A percentile compares a stretch with the other conserved stretches of the same genome.
Evolutionary conservation across 37 sponge, comb jelly and placozoan species (phyloP).

Genomic region (Mnemiopsis leidyi): DNA sequence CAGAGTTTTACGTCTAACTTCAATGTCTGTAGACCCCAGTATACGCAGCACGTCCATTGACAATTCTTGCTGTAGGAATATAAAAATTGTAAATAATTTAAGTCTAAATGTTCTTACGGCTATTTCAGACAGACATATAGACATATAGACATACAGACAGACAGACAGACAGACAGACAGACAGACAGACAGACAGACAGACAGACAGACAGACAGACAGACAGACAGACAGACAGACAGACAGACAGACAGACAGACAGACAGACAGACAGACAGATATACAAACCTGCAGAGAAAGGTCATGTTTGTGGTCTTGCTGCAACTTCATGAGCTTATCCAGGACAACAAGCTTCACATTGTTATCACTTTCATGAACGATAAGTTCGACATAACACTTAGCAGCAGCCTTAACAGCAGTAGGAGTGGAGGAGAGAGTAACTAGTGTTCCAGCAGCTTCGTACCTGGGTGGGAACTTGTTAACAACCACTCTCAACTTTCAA

Average conservation of each 20-base stretch:
- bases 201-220: too few relatives aligned
- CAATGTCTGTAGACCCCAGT: constrained; percentile 84
- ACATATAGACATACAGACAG: too few relatives aligned
- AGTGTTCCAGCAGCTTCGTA: constrained; percentile 98
- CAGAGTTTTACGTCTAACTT: constrained; percentile 94
- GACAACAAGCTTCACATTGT: constrained; percentile 98
- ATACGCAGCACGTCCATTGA: constrained; percentile 97
- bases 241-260: too few relatives aligned
- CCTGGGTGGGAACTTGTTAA: too few relatives aligned
- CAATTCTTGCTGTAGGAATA: constrained; percentile 77
- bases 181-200: too few relatives aligned
- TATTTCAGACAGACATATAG: too few relatives aligned
- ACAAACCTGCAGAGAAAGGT: constrained; percentile 81
- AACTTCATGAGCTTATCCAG: constrained; percentile 84
- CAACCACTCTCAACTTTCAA: too few relatives aligned
- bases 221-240: too few relatives aligned
- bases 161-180: too few relatives aligned
- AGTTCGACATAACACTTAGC: constrained; percentile 96
- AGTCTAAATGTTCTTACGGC: background rate
- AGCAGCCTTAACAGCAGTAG: constrained; percentile 98
- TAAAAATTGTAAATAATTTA: background rate
- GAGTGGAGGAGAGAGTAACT: constrained; percentile 93
- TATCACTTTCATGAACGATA: constrained; percentile 97
- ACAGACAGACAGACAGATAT: too few relatives aligned
- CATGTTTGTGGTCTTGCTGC: constrained; percentile 75